These are phyloP conservation scores for Anaspis maculata DNA, from an alignment of 2,888 invertebrate species.

Conservation along the genomic window DNA sequence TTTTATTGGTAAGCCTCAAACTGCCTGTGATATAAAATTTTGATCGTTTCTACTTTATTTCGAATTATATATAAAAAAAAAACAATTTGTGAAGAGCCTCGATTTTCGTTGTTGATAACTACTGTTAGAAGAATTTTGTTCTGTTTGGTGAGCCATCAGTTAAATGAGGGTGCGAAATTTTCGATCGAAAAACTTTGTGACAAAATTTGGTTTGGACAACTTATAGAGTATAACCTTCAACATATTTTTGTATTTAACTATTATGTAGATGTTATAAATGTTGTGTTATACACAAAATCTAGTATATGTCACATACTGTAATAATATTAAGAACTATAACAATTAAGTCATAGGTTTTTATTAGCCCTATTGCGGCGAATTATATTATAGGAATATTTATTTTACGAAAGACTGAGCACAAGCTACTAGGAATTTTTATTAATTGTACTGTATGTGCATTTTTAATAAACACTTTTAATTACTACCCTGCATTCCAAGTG, in stretches of 20 bases:
- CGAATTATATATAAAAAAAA: too few species aligned
- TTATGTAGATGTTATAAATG: slow-evolving; percentile 23
- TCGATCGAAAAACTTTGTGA: too few species aligned
- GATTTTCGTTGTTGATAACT: too few species aligned
- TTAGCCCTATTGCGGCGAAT: slow-evolving; percentile 16
- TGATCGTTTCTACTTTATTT: slow-evolving; percentile 5
- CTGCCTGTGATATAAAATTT: slow-evolving; percentile 34
- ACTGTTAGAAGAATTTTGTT: too few species aligned
- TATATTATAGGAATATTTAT: slow-evolving; percentile 23
- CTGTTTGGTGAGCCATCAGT: too few species aligned
- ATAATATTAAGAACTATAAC: slow-evolving; percentile 7
- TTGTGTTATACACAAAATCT: slow-evolving; percentile 16
- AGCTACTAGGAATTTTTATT: slow-evolving; percentile 28
- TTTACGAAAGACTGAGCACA: slow-evolving; percentile 31
- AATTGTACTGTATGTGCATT: slow-evolving; percentile 28
- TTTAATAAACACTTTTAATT: slow-evolving; percentile 21
- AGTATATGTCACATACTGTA: slow-evolving; percentile 9
- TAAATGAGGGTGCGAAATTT: too few species aligned
- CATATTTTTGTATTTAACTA: slow-evolving; percentile 25
- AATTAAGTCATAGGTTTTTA: slow-evolving; percentile 11
- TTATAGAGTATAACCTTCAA: slow-evolving; percentile 13
- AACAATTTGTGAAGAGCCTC: too few species aligned
- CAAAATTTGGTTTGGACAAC: too few species aligned
- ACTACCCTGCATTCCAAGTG: too few species aligned
- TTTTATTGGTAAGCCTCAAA: slow-evolving; percentile 35